Conservation (phyloP, 2,113 vertebrate species). For the Sturnus vulgaris region DNA sequence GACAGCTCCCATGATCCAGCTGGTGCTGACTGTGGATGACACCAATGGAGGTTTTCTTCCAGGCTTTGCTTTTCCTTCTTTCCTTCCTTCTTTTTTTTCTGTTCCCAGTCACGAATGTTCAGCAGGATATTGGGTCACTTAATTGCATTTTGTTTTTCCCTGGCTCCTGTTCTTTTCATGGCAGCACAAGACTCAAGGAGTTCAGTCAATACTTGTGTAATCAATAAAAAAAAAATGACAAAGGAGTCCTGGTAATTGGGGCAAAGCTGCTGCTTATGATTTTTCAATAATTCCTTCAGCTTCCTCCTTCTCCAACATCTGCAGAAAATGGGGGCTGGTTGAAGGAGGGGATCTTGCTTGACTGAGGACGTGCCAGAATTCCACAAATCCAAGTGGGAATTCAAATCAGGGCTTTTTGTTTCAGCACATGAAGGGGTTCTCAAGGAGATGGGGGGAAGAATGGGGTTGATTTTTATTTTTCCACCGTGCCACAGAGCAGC, state of each 20-base stretch:
- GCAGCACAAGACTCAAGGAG: not conserved
- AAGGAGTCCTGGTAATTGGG: conserved; percentile 66
- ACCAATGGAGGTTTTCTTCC: not conserved
- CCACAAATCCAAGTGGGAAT: conserved; percentile 60
- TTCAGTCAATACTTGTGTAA: conserved; percentile 57
- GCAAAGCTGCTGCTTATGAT: conserved; percentile 69
- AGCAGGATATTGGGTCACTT: not conserved
- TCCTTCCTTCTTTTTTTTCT: not conserved
- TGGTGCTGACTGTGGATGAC: not conserved
- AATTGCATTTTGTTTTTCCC: conserved; percentile 28
- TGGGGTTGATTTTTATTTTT: conserved; percentile 68
- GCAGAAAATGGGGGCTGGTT: conserved; percentile 71
- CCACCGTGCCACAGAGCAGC: conserved; percentile 44
- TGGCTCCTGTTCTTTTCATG: conserved; percentile 39
- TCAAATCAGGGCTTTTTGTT: conserved; percentile 69
- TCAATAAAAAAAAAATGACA: conserved; percentile 72
- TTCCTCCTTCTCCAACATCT: conserved; percentile 61
- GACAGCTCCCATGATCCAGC: fast-evolving
- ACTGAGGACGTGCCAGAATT: conserved; percentile 62
- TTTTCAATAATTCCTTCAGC: conserved; percentile 69
- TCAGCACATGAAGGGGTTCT: conserved; percentile 13
- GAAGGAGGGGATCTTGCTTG: conserved; percentile 63
- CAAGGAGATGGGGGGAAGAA: conserved; percentile 34
- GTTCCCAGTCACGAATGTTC: not conserved
- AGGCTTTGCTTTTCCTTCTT: not conserved